A percentile compares a stretch with the other conserved stretches of the same genome.
These are phyloP conservation scores for Drosophila baimaii DNA, from an alignment of 1,140 invertebrate genomes.

Conservation along the genomic window DNA sequence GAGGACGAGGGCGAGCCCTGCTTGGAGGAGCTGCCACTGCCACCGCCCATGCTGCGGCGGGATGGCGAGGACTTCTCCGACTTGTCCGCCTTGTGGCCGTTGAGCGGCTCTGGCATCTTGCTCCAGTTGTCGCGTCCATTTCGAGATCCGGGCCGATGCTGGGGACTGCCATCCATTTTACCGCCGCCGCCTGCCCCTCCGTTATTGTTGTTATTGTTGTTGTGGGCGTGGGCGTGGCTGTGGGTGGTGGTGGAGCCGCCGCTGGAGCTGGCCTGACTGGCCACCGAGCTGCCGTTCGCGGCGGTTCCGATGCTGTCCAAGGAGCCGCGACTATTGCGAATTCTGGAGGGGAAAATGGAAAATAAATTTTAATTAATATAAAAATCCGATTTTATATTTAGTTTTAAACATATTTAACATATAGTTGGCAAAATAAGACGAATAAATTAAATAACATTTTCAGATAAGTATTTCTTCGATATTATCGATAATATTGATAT, in stretches of 20 bases:
- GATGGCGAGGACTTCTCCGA: constrained; percentile 81
- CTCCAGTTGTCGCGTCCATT: constrained; percentile 83
- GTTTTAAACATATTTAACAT: no score
- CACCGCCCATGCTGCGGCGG: constrained; percentile 73
- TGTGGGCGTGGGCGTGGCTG: constrained; percentile 49
- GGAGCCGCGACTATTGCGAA: constrained; percentile 83
- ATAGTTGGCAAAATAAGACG: no score
- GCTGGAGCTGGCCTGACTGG: constrained; percentile 80
- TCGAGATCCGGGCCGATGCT: constrained; percentile 74
- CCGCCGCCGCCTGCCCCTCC: constrained; percentile 41
- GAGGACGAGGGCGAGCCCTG: constrained; percentile 85
- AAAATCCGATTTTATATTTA: no score
- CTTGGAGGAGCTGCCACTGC: constrained; percentile 84
- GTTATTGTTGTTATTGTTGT: constrained; percentile 63
- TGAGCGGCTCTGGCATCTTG: constrained; percentile 82
- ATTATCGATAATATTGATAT: no score
- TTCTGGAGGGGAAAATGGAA: no score
- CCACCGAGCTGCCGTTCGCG: constrained; percentile 72
- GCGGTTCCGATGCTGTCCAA: constrained; percentile 82
- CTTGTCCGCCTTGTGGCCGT: constrained; percentile 77
- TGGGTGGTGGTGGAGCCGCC: constrained; percentile 65
- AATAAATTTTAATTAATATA: no score
- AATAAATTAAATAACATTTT: no score
- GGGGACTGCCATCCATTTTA: constrained; percentile 75
- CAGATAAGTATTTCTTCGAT: no score